Base-by-base conservation (phyloP, 2,797 vertebrate species). In the Pogoniulus pusillus region DNA sequence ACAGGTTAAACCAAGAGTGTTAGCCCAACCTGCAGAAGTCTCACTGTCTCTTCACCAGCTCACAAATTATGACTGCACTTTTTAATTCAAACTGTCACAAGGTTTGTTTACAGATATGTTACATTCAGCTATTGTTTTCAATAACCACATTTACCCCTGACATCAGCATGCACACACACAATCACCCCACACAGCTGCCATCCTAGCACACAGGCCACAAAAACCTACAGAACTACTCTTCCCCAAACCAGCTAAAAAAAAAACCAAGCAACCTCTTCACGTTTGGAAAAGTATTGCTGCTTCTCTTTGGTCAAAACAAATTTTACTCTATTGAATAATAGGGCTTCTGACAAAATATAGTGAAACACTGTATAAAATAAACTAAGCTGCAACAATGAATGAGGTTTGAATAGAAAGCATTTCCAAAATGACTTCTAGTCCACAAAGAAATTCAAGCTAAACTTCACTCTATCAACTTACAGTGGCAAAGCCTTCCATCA, bases 391-490 rank as follows among this genome's bases (percentile, higher is more conserved):
- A 87, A 93, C 92, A 94, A 94, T 13, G 27, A 84, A 95, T 95
- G 81, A 96, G 82, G 51, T 87, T 81, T 73, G 88, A 82, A 95
- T 59, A 91, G 59, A 92, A 66, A 93, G 81, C 58, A 92, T 94
- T 95, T 91, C 90, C 75, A 96, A 94, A 97, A 91, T 68, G 65
- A 93, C 90, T 95, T 85, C 71, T 69, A 41, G 80, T 90, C 94
- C 85, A 92, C 89, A 84, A 91, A 93, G 85, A 96, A 94, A 94
- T 90, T 92, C 76, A 94, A 94, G 82, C 94, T 96, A 94, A 97
- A 96, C 69, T 73, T 95, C 87, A 95, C 69, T 97, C 93, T 64
- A 95, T 96, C 96, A 97, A 85, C 74, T 95, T 82, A 60, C 41
- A 85, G 87, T 66, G 87, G 85, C 90, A 95, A 94, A 94, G 84